Evolutionary conservation across 1,140 invertebrate genomes (phyloP).

Genomic region (Sesamia nonagrioides): DNA sequence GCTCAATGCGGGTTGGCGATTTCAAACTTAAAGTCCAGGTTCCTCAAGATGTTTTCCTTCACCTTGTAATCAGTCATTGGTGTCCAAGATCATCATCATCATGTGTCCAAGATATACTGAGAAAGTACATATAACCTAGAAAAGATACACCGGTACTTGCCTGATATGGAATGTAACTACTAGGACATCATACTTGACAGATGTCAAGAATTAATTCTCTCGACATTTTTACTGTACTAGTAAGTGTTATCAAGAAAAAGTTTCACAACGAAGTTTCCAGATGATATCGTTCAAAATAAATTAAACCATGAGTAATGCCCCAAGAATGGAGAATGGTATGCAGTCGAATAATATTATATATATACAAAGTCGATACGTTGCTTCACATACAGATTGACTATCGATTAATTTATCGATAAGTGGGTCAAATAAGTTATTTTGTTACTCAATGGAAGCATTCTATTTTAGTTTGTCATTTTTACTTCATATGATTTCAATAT

Average conservation of each 20-base stretch:
- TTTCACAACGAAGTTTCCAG: background rate
- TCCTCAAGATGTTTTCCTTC: too few relatives aligned
- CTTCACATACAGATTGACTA: background rate
- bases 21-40: too few relatives aligned
- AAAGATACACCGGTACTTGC: too few relatives aligned
- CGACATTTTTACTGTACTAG: background rate
- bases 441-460: background rate
- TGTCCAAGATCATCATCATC: too few relatives aligned
- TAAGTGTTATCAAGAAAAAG: background rate
- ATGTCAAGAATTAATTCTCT: too few relatives aligned
- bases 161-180: too few relatives aligned
- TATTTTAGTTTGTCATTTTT: background rate
- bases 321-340: slow-evolving; percentile 22
- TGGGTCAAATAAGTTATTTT: slow-evolving; percentile 15
- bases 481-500: too few relatives aligned
- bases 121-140: too few relatives aligned
- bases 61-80: too few relatives aligned
- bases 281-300: slow-evolving; percentile 22
- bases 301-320: slow-evolving; percentile 4
- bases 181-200: too few relatives aligned
- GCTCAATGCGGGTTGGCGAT: too few relatives aligned
- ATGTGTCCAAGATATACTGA: too few relatives aligned
- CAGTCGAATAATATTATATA: slow-evolving; percentile 19
- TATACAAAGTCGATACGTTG: slow-evolving; percentile 17
- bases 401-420: slow-evolving; percentile 6